Conservation (phyloP, 2,888 invertebrate species). For the Trissolcus brochymenae region DNA sequence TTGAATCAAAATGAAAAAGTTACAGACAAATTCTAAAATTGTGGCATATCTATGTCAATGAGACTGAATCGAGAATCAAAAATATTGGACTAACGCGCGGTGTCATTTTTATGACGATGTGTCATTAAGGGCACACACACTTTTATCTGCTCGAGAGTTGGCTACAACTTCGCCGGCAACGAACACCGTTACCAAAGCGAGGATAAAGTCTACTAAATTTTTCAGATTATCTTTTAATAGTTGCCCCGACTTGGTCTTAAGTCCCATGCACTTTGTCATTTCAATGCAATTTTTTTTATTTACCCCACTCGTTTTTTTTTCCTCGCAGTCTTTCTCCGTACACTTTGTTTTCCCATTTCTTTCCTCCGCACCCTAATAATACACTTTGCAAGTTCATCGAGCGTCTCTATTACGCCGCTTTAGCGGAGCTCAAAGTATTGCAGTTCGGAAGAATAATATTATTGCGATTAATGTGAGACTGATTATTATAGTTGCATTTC, state of each 20-base stretch:
- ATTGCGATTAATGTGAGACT: constrained; percentile 21
- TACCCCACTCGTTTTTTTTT: not conserved
- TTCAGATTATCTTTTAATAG: constrained; percentile 32
- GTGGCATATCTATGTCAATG: not conserved
- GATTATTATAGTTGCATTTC: constrained; percentile 13
- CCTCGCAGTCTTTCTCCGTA: not conserved
- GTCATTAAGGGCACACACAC: constrained; percentile 18
- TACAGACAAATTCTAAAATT: no score
- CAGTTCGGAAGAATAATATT: constrained; percentile 30
- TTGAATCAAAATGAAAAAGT: no score
- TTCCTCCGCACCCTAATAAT: constrained; percentile 1
- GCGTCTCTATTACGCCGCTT: constrained; percentile 25
- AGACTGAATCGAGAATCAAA: not conserved
- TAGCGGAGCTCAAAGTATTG: constrained; percentile 23
- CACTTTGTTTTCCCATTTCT: not conserved
- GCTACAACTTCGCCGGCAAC: constrained; percentile 21
- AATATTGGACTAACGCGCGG: not conserved
- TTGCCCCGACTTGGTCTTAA: constrained; percentile 8
- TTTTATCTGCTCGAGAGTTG: constrained; percentile 32
- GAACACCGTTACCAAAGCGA: constrained; percentile 23
- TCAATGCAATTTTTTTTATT: constrained; percentile 25
- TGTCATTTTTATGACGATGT: constrained; percentile 12
- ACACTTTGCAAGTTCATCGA: constrained; percentile 28
- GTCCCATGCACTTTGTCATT: constrained; percentile 27
- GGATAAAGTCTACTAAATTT: constrained; percentile 31